Percentiles rank a stretch among this genome's conserved stretches.
phyloP scores from a whole-genome alignment of 2,113 vertebrate genomes.

The Platichthys stellatus region DNA sequence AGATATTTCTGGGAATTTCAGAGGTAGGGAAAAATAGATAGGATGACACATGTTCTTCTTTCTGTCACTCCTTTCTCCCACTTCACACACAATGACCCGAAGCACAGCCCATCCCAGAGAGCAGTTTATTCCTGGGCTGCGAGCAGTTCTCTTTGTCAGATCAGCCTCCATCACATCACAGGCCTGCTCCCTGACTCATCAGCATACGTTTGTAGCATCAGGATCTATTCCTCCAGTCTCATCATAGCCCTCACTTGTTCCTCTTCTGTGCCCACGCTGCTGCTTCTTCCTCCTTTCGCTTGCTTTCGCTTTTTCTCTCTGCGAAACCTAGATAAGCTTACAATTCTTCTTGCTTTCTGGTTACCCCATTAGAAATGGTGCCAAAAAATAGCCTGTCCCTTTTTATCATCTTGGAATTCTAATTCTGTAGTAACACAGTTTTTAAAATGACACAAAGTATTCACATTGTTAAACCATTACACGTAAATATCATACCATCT shows the following conservation, averaged over 20 bases:
- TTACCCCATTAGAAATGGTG: not conserved
- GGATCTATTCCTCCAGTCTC: conserved; percentile 61
- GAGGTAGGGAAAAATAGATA: conserved; percentile 29
- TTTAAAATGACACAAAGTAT: not conserved
- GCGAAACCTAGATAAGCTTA: conserved; percentile 10
- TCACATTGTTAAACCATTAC: not conserved
- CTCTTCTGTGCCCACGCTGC: conserved; percentile 35
- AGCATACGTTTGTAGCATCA: conserved; percentile 67
- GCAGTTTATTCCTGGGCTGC: conserved; percentile 47
- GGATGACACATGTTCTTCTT: conserved; percentile 50
- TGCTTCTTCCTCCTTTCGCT: conserved; percentile 32
- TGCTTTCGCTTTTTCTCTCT: conserved; percentile 42
- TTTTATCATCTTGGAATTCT: not conserved
- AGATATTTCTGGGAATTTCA: conserved; percentile 41
- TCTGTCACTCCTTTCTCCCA: conserved; percentile 21
- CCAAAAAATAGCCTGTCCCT: not conserved
- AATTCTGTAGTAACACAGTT: not conserved
- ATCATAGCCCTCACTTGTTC: conserved; percentile 44
- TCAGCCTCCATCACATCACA: conserved; percentile 71
- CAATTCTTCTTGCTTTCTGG: conserved; percentile 10
- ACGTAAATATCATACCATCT: not conserved
- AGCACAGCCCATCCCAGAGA: conserved; percentile 53
- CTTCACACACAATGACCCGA: conserved; percentile 15
- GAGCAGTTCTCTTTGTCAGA: conserved; percentile 71
- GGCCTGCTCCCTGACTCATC: conserved; percentile 70